Conservation (phyloP, 2,113 vertebrate genomes). For the Ascaphus truei region DNA sequence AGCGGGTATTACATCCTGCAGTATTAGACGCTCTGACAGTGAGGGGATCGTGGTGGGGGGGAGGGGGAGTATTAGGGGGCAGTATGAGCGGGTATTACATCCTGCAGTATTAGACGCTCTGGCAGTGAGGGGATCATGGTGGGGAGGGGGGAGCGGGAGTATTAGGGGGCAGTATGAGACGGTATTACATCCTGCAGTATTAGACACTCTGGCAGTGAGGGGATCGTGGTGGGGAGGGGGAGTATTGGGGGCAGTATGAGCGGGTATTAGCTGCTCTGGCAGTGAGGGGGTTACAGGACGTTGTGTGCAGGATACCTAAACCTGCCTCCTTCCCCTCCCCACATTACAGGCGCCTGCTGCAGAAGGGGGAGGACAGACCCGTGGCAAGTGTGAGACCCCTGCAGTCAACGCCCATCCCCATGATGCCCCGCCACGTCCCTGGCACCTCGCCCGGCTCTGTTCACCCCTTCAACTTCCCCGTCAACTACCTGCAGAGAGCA, state of each 20-base stretch:
- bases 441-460: constrained; percentile 69
- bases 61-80: too few relatives aligned
- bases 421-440: constrained; percentile 92
- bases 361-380: constrained; percentile 87
- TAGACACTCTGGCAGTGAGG: background rate
- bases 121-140: too few relatives aligned
- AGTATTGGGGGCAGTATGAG: background rate
- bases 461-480: constrained; percentile 79
- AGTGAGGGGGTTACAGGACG: too few relatives aligned
- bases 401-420: constrained; percentile 95
- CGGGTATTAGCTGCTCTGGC: too few relatives aligned
- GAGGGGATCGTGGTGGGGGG: too few relatives aligned
- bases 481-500: constrained; percentile 93
- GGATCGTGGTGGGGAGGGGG: too few relatives aligned
- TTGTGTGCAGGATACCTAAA: background rate
- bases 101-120: too few relatives aligned
- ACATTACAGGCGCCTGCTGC: constrained; percentile 73
- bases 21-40: too few relatives aligned
- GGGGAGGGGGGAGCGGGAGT: background rate
- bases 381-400: constrained; percentile 94
- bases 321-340: constrained; percentile 37
- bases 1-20: too few relatives aligned
- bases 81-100: too few relatives aligned
- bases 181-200: too few relatives aligned
- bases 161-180: too few relatives aligned